phyloP scores from a whole-genome alignment of 2,888 invertebrate genomes.

The Pseudococcus longispinus region DNA sequence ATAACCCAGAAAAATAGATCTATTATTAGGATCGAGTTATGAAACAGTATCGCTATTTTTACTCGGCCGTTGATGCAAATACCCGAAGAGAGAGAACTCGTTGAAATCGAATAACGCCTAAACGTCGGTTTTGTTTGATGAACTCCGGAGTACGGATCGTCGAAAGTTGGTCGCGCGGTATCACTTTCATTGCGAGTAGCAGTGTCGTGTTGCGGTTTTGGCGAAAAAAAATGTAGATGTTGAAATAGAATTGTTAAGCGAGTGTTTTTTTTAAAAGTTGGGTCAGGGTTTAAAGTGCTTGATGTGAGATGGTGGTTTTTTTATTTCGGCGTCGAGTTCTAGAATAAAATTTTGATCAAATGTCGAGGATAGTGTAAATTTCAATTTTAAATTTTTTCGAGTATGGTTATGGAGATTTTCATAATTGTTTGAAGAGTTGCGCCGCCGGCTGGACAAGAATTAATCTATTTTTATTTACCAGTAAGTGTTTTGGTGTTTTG shows the following conservation, averaged over 20 bases:
- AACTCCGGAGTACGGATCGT: neutral
- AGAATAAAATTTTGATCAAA: neutral
- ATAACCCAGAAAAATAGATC: constrained; percentile 34
- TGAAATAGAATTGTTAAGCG: neutral
- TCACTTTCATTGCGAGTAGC: neutral
- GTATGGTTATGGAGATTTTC: neutral
- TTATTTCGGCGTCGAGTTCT: neutral
- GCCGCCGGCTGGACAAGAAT: neutral
- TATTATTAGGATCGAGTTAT: constrained; percentile 11
- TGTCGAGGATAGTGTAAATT: neutral
- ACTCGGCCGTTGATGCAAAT: neutral
- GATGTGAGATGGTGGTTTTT: neutral
- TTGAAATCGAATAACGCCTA: constrained; percentile 5
- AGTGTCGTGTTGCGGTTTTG: neutral
- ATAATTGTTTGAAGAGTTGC: neutral
- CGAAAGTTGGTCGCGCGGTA: neutral
- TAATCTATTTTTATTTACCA: neutral
- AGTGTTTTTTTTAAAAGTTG: neutral
- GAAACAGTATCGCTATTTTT: constrained; percentile 25
- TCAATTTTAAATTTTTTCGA: neutral
- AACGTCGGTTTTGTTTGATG: neutral
- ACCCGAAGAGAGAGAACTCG: neutral
- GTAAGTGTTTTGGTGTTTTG: neutral
- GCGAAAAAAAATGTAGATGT: neutral
- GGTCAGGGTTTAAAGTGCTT: neutral